Evolutionary conservation across 2,113 vertebrate genomes (phyloP).

Genomic region (Crocuta crocuta): DNA sequence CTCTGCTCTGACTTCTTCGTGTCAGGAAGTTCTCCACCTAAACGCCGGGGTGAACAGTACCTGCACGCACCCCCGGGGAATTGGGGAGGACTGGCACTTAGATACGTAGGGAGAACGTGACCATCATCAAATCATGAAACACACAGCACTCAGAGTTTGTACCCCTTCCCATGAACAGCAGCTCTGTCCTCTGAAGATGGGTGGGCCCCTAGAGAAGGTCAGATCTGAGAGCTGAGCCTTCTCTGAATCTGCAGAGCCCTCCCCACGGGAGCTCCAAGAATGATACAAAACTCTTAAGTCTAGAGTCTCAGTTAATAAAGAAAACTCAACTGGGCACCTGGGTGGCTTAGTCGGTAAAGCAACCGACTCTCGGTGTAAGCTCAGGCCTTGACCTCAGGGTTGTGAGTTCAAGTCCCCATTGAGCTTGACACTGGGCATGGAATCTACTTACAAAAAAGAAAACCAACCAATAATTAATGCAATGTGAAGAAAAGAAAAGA

Average conservation of each 20-base stretch:
- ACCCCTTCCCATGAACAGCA: background rate
- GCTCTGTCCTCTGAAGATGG: accelerated
- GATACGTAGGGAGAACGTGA: background rate
- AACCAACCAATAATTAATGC: background rate
- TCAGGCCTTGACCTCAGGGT: no score
- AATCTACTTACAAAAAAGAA: no score
- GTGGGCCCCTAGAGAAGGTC: accelerated
- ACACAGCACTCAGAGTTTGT: accelerated
- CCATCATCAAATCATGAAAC: background rate
- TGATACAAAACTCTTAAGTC: background rate
- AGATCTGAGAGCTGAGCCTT: background rate
- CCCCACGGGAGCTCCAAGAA: background rate
- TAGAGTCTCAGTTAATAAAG: background rate
- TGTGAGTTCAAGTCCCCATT: no score
- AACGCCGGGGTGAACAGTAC: background rate
- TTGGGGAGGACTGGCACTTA: background rate
- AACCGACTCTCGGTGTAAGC: no score
- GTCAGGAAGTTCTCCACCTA: background rate
- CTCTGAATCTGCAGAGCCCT: background rate
- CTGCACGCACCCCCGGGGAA: background rate
- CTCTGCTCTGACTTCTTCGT: background rate
- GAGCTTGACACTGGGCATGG: no score
- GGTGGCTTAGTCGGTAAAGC: no score
- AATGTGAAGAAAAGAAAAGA: background rate
- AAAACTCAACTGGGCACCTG: no score